Percentiles rank a stretch among this genome's conserved stretches.
phyloP scores from a whole-genome alignment of 2,888 invertebrate species.

The Caradrina kadenii region DNA sequence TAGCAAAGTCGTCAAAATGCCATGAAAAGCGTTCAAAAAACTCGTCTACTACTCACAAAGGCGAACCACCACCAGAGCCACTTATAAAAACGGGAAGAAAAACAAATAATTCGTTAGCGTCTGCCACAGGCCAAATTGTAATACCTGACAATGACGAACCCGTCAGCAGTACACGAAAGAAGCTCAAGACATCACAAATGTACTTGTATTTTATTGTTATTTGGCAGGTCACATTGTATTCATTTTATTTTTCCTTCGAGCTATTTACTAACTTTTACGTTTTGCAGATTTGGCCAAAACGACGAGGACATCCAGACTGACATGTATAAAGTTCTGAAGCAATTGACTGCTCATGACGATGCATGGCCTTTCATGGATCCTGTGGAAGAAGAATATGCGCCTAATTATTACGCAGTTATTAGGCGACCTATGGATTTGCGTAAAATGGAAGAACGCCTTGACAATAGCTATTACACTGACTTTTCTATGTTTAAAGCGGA shows the following conservation, averaged over 20 bases:
- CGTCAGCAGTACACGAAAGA: slow-evolving; percentile 88
- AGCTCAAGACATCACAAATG: slow-evolving; percentile 93
- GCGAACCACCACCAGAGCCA: slow-evolving; percentile 82
- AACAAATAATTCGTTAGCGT: slow-evolving; percentile 96
- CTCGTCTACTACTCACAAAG: slow-evolving; percentile 80
- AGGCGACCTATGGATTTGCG: slow-evolving; percentile 96
- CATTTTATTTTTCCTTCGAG: neutral
- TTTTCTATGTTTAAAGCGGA: slow-evolving; percentile 96
- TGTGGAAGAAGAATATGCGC: slow-evolving; percentile 97
- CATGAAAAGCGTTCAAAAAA: slow-evolving; percentile 84
- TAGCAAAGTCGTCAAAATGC: slow-evolving; percentile 77
- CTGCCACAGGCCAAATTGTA: slow-evolving; percentile 95
- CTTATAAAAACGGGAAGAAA: slow-evolving; percentile 92
- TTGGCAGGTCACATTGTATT: neutral
- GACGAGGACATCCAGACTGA: slow-evolving; percentile 96
- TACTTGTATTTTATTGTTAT: slow-evolving; percentile 75
- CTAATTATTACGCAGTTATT: slow-evolving; percentile 94
- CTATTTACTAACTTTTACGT: slow-evolving; percentile 3
- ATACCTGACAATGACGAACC: slow-evolving; percentile 91
- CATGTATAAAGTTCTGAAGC: slow-evolving; percentile 97
- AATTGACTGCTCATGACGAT: slow-evolving; percentile 96
- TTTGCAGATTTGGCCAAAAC: slow-evolving; percentile 93
- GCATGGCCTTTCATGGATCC: slow-evolving; percentile 99
- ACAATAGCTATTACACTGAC: slow-evolving; percentile 94
- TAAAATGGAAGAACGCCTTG: slow-evolving; percentile 96